Percentiles rank a stretch among this genome's conserved stretches.
These are phyloP conservation scores for Cheilosia variabilis DNA, from an alignment of 2,888 invertebrate genomes.

Conservation along the genomic window DNA sequence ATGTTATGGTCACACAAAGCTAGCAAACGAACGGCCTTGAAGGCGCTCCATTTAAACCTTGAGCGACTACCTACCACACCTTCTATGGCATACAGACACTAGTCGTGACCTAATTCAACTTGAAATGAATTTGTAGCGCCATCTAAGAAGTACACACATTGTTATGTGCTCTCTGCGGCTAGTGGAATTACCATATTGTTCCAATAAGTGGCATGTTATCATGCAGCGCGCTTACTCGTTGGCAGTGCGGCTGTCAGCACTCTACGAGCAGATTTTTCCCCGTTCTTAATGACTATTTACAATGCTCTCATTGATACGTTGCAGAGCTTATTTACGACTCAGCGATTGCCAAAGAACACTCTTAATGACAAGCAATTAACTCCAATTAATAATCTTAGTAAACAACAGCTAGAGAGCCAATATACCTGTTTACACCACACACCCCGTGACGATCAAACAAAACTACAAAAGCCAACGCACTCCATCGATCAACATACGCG, in stretches of 20 bases:
- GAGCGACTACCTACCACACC: constrained; percentile 1
- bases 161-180: background rate
- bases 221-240: background rate
- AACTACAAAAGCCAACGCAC: constrained; percentile 21
- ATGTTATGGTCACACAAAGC: background rate
- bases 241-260: background rate
- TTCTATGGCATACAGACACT: background rate
- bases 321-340: background rate
- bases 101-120: constrained; percentile 8
- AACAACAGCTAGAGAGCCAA: constrained; percentile 49
- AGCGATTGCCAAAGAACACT: constrained; percentile 5
- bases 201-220: background rate
- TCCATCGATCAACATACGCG: constrained; percentile 19
- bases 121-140: background rate
- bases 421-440: constrained; percentile 15
- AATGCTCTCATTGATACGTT: background rate
- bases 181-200: constrained; percentile 5
- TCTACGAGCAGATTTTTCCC: background rate
- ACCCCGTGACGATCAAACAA: constrained; percentile 3
- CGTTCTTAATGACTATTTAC: constrained; percentile 5
- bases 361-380: constrained; percentile 49
- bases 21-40: constrained; percentile 2
- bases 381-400: constrained; percentile 46
- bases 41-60: background rate
- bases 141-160: background rate